phyloP scores from a whole-genome alignment of 2,113 vertebrate species.

The Campylorhamphus procurvoides region DNA sequence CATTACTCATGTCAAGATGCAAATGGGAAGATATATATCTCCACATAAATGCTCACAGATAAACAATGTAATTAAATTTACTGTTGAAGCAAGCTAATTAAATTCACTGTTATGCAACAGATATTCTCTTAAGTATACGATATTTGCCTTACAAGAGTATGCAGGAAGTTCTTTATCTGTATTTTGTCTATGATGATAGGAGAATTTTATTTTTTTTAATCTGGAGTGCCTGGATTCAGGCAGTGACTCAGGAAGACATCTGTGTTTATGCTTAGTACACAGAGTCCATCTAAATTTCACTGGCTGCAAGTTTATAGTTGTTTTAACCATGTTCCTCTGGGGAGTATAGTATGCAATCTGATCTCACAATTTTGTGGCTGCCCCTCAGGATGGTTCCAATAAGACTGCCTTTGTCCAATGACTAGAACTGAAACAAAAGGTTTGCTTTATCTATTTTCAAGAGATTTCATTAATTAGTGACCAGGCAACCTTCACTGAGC shows the following conservation, averaged over 20 bases:
- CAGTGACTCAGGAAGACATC: background rate
- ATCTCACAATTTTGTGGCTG: background rate
- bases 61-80: slow-evolving; percentile 53
- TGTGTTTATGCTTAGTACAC: slow-evolving; percentile 1
- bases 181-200: background rate
- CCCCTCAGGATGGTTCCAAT: background rate
- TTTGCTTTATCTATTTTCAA: background rate
- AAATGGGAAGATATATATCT: slow-evolving; percentile 18
- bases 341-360: background rate
- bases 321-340: background rate
- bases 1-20: slow-evolving; percentile 49
- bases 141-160: background rate
- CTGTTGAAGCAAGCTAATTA: slow-evolving; percentile 35
- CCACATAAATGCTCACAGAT: background rate
- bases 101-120: slow-evolving; percentile 20
- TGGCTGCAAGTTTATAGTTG: background rate
- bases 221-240: background rate
- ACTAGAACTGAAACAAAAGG: background rate
- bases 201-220: slow-evolving; percentile 17
- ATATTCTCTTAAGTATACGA: background rate
- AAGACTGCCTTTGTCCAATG: background rate
- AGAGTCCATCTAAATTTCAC: background rate
- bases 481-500: background rate
- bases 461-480: background rate
- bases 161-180: background rate